phyloP scores from a whole-genome alignment of 2,888 invertebrate genomes.

The Parasteatoda lunata region DNA sequence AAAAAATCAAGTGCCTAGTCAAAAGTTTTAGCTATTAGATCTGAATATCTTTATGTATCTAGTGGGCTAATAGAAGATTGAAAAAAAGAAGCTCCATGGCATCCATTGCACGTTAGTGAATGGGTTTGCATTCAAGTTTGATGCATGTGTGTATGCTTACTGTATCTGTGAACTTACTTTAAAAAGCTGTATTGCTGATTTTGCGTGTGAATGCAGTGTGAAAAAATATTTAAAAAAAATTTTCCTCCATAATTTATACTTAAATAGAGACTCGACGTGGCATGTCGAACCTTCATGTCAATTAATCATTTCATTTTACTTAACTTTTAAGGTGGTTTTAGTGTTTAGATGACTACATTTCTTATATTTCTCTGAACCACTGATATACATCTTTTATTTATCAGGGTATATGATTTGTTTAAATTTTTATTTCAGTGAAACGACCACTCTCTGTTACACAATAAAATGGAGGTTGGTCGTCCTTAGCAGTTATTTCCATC shows the following conservation, averaged over 20 bases:
- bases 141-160: constrained; percentile 1
- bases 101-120: constrained; percentile 21
- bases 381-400: too few relatives aligned
- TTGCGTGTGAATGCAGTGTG: neutral
- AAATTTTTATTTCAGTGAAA: too few relatives aligned
- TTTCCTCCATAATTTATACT: constrained; percentile 6
- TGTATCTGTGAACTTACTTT: constrained; percentile 4
- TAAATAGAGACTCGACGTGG: neutral
- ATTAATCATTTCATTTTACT: neutral
- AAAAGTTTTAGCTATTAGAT: constrained; percentile 57
- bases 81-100: constrained; percentile 36
- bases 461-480: too few relatives aligned
- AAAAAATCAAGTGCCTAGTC: constrained; percentile 66
- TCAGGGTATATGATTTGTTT: too few relatives aligned
- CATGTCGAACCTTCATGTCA: neutral
- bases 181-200: neutral
- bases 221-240: neutral
- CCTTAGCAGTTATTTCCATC: too few relatives aligned
- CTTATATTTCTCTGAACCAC: neutral
- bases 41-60: constrained; percentile 34
- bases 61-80: constrained; percentile 3
- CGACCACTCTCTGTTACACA: too few relatives aligned
- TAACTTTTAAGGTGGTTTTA: neutral
- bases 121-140: neutral
- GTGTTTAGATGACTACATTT: neutral